Percentiles rank a stretch among this genome's conserved stretches.
phyloP scores from a whole-genome alignment of 2,113 vertebrate species.

The Etia nguti region DNA sequence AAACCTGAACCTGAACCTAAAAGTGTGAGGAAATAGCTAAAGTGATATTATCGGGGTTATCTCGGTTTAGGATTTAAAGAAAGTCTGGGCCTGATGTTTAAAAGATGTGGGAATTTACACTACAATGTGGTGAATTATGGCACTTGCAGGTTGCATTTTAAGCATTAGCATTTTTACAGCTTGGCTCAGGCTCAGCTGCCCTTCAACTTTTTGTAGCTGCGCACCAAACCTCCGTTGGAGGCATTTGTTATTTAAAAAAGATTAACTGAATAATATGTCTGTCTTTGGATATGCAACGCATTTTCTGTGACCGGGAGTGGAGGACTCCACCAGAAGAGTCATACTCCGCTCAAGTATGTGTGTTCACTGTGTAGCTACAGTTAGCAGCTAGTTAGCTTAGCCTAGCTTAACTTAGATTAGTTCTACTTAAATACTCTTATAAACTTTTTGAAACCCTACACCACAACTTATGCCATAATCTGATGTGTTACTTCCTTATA shows the following conservation, averaged over 20 bases:
- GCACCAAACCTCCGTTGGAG: neutral
- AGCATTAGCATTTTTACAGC: neutral
- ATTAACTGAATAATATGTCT: neutral
- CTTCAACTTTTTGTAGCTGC: neutral
- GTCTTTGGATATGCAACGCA: neutral
- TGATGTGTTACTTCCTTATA: neutral
- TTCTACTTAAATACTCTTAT: neutral
- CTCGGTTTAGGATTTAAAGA: accelerated
- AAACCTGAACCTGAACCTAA: too few species aligned
- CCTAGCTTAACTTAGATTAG: neutral
- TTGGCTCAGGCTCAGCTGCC: neutral
- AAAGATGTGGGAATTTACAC: neutral
- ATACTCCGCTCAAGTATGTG: neutral
- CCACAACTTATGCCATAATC: neutral
- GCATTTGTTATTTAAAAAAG: neutral
- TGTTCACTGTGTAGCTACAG: neutral
- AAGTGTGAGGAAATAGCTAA: neutral
- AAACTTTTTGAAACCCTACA: neutral
- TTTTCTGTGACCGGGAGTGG: neutral
- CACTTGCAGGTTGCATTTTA: neutral
- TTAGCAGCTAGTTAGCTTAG: neutral
- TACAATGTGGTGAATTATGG: neutral
- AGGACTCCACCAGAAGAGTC: neutral
- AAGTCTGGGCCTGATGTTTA: neutral
- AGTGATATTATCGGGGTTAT: neutral